Percentiles rank a stretch among this genome's conserved stretches.
phyloP scores from a whole-genome alignment of 2,797 vertebrate species.

The Okamejei kenojei region DNA sequence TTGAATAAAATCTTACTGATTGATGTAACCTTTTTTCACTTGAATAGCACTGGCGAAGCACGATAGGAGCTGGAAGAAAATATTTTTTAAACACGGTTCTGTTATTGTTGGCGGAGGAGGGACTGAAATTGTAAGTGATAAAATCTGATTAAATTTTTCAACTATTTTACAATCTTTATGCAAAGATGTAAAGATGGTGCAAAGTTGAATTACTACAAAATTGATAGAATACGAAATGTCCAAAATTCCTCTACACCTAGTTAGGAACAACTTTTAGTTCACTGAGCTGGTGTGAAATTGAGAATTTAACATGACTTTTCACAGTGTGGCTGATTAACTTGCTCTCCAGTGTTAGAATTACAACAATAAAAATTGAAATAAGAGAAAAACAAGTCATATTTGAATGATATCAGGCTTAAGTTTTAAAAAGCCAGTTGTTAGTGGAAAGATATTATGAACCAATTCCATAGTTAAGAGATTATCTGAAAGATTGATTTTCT shows the following conservation, averaged over 20 bases:
- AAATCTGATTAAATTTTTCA: background rate
- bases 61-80: background rate
- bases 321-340: background rate
- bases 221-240: background rate
- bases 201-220: background rate
- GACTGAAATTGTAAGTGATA: background rate
- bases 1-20: slow-evolving; percentile 10
- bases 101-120: no score
- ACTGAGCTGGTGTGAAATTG: background rate
- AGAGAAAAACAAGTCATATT: slow-evolving; percentile 18
- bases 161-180: background rate
- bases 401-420: background rate
- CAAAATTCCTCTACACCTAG: slow-evolving; percentile 1
- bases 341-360: background rate
- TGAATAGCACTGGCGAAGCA: background rate
- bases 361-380: background rate
- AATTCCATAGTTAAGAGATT: background rate
- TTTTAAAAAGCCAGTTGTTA: background rate
- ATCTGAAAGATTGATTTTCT: background rate
- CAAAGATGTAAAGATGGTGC: background rate
- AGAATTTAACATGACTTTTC: background rate
- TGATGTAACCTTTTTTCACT: background rate
- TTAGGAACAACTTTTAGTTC: background rate
- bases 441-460: background rate
- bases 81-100: background rate